Percentiles rank a stretch among this genome's conserved stretches.
Evolutionary conservation across 2,113 vertebrate genomes (phyloP).

Genomic region (Tretioscincus oriximinensis): DNA sequence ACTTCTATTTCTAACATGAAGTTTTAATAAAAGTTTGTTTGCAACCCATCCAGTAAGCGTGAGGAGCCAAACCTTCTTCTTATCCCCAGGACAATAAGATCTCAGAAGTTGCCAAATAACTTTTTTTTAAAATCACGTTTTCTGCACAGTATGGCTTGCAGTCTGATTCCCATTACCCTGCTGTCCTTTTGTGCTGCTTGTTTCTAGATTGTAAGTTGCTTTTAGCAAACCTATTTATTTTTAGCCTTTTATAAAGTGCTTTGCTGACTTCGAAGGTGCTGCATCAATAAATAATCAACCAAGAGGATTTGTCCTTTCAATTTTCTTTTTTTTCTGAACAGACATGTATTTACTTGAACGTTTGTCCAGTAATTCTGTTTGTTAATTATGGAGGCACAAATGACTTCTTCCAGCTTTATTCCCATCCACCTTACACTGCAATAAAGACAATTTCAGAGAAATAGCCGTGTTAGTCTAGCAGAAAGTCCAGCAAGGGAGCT

Average conservation of each 20-base stretch:
- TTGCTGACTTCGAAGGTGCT: slow-evolving; percentile 15
- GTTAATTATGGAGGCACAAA: neutral
- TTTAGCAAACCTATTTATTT: slow-evolving; percentile 8
- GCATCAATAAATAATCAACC: slow-evolving; percentile 7
- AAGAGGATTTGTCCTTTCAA: neutral
- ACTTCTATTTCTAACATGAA: neutral
- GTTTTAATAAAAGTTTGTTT: neutral
- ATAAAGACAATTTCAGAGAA: too few relatives aligned
- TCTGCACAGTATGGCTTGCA: too few relatives aligned
- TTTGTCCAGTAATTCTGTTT: neutral
- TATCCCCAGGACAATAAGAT: neutral
- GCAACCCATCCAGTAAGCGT: neutral
- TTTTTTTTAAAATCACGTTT: too few relatives aligned
- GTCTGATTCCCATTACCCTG: too few relatives aligned
- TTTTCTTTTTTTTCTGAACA: neutral
- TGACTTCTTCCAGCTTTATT: neutral
- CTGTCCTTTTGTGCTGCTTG: neutral
- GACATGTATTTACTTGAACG: neutral
- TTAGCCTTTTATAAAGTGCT: slow-evolving; percentile 24
- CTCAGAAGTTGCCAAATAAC: neutral
- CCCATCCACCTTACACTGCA: neutral
- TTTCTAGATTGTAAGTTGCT: slow-evolving; percentile 9
- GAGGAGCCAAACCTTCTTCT: neutral
- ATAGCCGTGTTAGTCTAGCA: too few relatives aligned
- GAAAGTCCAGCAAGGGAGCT: too few relatives aligned